Evolutionary conservation across 2,113 vertebrate species (phyloP).

Genomic region (Phylloscopus whistleri): DNA sequence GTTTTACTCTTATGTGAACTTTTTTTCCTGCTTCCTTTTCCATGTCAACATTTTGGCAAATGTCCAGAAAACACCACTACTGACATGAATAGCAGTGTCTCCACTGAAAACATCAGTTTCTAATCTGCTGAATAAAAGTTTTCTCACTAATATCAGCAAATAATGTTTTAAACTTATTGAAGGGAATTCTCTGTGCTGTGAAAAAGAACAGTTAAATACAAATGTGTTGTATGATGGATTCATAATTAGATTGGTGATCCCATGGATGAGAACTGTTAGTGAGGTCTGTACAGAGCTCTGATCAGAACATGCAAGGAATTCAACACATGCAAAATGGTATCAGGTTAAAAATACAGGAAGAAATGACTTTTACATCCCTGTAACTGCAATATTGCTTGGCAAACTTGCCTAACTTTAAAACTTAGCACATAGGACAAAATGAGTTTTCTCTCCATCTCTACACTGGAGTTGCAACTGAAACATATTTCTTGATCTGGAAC

Average conservation of each 20-base stretch:
- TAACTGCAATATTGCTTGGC: background rate
- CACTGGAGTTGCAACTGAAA: background rate
- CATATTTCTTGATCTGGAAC: background rate
- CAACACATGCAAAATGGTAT: background rate
- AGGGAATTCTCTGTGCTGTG: background rate
- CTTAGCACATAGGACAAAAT: background rate
- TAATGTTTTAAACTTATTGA: background rate
- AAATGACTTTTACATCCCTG: background rate
- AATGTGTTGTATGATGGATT: background rate
- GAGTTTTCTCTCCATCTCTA: background rate
- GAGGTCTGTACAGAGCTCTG: background rate
- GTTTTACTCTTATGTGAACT: background rate
- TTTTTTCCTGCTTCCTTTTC: background rate
- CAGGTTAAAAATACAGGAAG: background rate
- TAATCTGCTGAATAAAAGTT: background rate
- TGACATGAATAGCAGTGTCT: background rate
- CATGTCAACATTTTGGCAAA: background rate
- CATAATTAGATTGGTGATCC: background rate
- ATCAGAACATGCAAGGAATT: background rate
- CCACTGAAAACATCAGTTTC: background rate
- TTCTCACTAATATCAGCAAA: background rate
- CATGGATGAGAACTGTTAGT: background rate
- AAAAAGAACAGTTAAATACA: background rate
- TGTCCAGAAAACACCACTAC: background rate
- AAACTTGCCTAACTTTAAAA: background rate